Base-by-base conservation (phyloP, 2,888 invertebrate species). In the Meloe dianella region DNA sequence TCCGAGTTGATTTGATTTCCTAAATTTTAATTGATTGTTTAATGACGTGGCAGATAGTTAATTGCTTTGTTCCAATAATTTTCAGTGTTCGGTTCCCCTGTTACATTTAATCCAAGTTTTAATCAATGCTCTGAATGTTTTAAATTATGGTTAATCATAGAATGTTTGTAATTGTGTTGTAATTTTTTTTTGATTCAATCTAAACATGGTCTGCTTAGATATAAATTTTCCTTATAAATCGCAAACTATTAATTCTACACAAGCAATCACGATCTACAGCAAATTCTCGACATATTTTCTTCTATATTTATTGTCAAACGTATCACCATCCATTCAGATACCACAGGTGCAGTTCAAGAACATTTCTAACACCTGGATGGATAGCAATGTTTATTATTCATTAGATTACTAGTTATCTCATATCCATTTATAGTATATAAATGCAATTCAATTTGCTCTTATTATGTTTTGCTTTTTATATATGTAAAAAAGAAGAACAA, bases 281-380 rank as follows among this genome's bases (percentile, higher is more conserved):
- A 57, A 66, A 66, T 66, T 58, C 66, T 63, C 66, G 63, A 54
- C 63, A 60, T 60, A 57, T 38, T 51, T 4, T 60, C 41, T 14
- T 4, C 8, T 59, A 61, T 60, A 66, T 66, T 66, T 66, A 66
- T 66, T 61, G 66, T 66, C 66, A 66, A n/a, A 66, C 60, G 61
- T 63, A 60, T 63, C 57, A 54, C 57, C 57, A 63, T 63, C 63
- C n/a, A 57, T 66, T 66, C 29, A 60, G 60, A 17, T 57, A 35
- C 66, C 66, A n/a, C n/a, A 66, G 66, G 63, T 66, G 66, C 66
- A 60, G 60, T 59, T 60, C 47, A 66, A 66, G 63, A 66, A 60
- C 66, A 35, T 29, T 30, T 58, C 61, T 32, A 66, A 60, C 66
- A 66, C 66, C 63, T 63, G 66, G 66, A 27, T 63, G 66, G 66